Evolutionary conservation across 2,888 invertebrate genomes (phyloP), one percentile per base, ranked within the genome.

Genomic region (Limnephilus marmoratus): DNA sequence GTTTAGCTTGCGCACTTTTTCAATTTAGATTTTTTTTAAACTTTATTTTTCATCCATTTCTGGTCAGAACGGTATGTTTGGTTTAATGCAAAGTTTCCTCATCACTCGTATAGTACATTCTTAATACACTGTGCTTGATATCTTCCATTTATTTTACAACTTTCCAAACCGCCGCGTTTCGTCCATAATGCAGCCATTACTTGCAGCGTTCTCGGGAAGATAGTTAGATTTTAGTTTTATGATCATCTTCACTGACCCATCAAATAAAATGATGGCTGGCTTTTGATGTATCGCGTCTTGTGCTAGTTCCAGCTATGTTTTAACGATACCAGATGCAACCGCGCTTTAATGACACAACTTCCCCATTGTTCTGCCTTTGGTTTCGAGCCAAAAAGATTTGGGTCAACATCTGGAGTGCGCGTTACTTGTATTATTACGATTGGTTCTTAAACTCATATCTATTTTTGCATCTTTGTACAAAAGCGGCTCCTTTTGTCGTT

Each of bases 321-420:
- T 86, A 49, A 86, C 49, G 45, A 24, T 5, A 13, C 37, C 85
- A 86, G 24, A 86, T 41, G 85, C 85, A 41, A 24, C 24, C 85
- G 37, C 68, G 68, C 24, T 83, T 83, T 86, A 45, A 86, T 45
- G 85, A 86, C 68, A 24, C 7, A 24, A 68, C 68, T 68, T 68
- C 68, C 68, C 45, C 85, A 86, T 86, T 18, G 37, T 86, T 13
- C 13, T 45, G 85, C 13, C 29, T 86, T 45, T 86, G 85, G 41
- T 86, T 86, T 85, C 29, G 49, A 41, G 45, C 34, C 85, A 85
- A 85, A 85, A 85, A 85, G 41, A 85, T 85, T 85, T 85, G 45
- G n/a, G 45, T 45, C 45, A 41, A 85, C 85, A 85, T 45, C 41
- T 37, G 41, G 45, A 68, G n/a, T 9, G n/a, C 24, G 68, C 68